Percentiles rank a stretch among this genome's conserved stretches.
Conservation (phyloP, 2,888 invertebrate genomes). For the Anarsia innoxiella region DNA sequence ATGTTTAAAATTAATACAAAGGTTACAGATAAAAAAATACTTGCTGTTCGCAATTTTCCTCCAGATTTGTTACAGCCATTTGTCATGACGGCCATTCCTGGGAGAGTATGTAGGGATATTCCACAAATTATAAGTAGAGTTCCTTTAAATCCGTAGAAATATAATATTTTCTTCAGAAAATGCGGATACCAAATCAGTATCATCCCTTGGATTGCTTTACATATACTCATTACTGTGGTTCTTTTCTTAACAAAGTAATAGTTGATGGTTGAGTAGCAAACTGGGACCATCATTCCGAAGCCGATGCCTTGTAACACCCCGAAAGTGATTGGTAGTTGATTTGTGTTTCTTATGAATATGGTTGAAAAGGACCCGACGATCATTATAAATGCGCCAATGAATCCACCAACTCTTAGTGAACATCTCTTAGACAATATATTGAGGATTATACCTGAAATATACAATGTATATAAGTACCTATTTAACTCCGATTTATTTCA, state of each 20-base stretch:
- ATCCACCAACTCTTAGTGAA: conserved; percentile 71
- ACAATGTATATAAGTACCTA: neutral
- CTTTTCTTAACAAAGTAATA: conserved; percentile 76
- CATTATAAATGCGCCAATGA: conserved; percentile 70
- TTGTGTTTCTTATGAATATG: conserved; percentile 69
- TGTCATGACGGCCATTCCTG: conserved; percentile 76
- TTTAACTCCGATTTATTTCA: no score
- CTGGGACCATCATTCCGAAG: conserved; percentile 78
- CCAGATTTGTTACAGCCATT: conserved; percentile 14
- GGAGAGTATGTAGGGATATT: conserved; percentile 74
- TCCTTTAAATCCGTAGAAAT: conserved; percentile 77
- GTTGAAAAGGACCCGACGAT: conserved; percentile 68
- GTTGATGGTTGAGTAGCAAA: conserved; percentile 78
- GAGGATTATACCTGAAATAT: conserved; percentile 65
- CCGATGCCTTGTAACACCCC: conserved; percentile 77
- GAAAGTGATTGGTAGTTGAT: conserved; percentile 74
- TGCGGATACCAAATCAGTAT: conserved; percentile 76
- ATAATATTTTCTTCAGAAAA: conserved; percentile 64
- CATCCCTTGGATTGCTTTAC: conserved; percentile 76
- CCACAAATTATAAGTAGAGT: conserved; percentile 75
- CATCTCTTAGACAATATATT: conserved; percentile 70
- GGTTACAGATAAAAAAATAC: conserved; percentile 57
- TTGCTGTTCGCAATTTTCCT: conserved; percentile 46
- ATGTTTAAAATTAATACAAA: neutral
- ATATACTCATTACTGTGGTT: conserved; percentile 76